Percentiles rank a stretch among this genome's conserved stretches.
These are phyloP conservation scores for Cynocephalus volans DNA, from an alignment of 2,113 vertebrate genomes.

Conservation along the genomic window DNA sequence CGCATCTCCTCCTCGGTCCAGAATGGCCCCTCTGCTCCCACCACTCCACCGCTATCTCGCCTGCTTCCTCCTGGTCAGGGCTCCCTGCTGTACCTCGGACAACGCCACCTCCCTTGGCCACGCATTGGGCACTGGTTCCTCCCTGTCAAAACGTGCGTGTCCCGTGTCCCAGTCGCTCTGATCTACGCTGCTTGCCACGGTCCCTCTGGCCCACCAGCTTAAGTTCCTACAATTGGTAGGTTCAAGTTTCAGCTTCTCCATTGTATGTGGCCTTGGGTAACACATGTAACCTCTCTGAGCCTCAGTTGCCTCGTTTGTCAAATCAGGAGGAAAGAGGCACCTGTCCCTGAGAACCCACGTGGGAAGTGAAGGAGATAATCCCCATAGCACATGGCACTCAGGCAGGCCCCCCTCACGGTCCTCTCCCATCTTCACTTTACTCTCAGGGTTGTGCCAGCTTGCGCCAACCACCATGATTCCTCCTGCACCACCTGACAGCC, in stretches of 20 bases:
- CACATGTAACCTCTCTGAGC: neutral
- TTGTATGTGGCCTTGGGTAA: neutral
- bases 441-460: neutral
- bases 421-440: neutral
- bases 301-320: neutral
- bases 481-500: neutral
- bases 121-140: neutral
- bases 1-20: neutral
- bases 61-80: neutral
- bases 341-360: accelerated
- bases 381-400: accelerated
- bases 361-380: too few relatives aligned
- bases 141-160: accelerated
- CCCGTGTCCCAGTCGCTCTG: accelerated
- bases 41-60: too few relatives aligned
- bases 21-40: neutral
- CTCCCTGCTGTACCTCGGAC: neutral
- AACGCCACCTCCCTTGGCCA: too few relatives aligned
- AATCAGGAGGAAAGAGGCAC: neutral
- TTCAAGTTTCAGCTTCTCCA: neutral
- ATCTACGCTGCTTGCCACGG: accelerated
- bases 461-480: accelerated
- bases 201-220: neutral
- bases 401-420: accelerated
- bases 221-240: neutral